These are phyloP conservation scores for Rhinoraja longicauda DNA, from an alignment of 2,797 vertebrate genomes.

Conservation along the genomic window DNA sequence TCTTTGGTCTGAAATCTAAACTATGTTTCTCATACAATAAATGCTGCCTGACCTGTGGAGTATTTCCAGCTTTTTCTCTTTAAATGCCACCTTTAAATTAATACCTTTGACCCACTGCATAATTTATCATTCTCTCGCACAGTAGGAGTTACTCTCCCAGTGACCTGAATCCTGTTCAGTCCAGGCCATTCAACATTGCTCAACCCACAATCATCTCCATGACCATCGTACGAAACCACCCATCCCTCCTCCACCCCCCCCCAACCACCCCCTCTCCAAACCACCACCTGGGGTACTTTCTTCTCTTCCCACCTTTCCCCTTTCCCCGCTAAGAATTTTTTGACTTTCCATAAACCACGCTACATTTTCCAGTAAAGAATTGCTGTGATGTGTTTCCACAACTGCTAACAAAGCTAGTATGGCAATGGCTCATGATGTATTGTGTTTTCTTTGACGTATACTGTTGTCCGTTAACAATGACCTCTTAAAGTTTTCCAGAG, in stretches of 20 bases:
- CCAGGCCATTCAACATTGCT: neutral
- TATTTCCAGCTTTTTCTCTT: no score
- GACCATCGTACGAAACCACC: neutral
- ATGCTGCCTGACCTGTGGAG: no score
- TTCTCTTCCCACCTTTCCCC: no score
- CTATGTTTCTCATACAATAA: no score
- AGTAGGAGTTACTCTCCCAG: neutral
- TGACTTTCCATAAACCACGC: neutral
- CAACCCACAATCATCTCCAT: neutral
- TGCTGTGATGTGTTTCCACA: neutral
- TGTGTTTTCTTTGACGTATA: neutral
- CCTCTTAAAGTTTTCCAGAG: neutral
- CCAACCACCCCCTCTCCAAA: neutral
- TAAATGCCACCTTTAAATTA: neutral
- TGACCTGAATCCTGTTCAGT: neutral
- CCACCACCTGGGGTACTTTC: neutral
- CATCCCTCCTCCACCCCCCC: neutral
- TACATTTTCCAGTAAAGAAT: neutral
- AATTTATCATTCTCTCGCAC: neutral
- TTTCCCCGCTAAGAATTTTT: neutral
- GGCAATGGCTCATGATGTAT: neutral
- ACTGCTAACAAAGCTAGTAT: neutral
- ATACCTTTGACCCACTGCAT: neutral
- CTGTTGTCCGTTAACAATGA: neutral
- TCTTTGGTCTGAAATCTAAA: no score